phyloP scores from a whole-genome alignment of 2,113 vertebrate genomes.

The Astatoreochromis straeleni region DNA sequence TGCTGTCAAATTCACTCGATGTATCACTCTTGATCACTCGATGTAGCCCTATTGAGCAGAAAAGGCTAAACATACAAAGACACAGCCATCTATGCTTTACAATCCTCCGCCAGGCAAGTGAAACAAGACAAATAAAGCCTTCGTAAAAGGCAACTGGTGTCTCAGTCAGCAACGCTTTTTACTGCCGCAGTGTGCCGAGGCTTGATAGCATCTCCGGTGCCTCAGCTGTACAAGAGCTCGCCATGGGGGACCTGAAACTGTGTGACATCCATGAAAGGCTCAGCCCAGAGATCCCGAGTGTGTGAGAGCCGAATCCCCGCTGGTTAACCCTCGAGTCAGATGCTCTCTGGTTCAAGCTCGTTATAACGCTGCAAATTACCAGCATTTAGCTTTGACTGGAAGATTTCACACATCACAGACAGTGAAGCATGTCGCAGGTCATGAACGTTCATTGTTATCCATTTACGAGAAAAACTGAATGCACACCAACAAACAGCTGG shows the following conservation, averaged over 20 bases:
- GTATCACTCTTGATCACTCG: background rate
- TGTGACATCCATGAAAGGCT: slow-evolving; percentile 25
- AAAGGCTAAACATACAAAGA: background rate
- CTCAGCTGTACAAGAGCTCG: slow-evolving; percentile 6
- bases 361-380: background rate
- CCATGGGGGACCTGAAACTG: slow-evolving; percentile 2
- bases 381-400: background rate
- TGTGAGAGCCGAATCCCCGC: background rate
- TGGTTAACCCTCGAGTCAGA: slow-evolving; percentile 4
- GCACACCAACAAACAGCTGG: background rate
- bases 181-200: background rate
- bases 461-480: background rate
- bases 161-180: background rate
- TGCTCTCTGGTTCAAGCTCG: background rate
- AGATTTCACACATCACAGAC: background rate
- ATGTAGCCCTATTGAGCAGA: background rate
- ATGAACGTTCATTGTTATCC: background rate
- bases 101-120: background rate
- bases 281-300: background rate
- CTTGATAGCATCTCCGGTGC: slow-evolving; percentile 19
- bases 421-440: background rate
- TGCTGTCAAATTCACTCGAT: background rate
- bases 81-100: background rate
- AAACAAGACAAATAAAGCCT: background rate
- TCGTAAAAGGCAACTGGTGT: slow-evolving; percentile 14